Evolutionary conservation across 2,113 vertebrate species (phyloP), one percentile per base, ranked within the genome.

Genomic region (Hylia prasina): DNA sequence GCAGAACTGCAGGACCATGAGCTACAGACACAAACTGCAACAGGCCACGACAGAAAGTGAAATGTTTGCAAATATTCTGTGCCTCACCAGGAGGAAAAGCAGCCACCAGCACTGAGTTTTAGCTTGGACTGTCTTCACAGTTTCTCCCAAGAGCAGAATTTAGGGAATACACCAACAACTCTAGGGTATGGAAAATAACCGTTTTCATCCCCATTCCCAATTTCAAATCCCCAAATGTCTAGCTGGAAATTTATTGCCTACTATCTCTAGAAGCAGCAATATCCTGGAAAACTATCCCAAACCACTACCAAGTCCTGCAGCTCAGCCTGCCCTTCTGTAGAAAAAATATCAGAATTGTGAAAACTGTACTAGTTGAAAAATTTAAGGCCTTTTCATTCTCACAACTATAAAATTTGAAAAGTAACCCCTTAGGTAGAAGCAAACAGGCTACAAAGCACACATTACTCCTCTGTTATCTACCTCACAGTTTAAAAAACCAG

Each of bases 381-480:
- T 71, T 39, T 94, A 95, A 97, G 94, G 91, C 94, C 83, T 66
- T 89, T 95, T 91, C 76, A 89, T 53, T 82, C 87, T 80, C 78
- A 75, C 7, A 85, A 5, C 56, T 95, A 69, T 69, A 85, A 89
- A 97, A 96, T 54, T 35, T 82, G 33, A 92, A 56, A 92, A 65
- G 42, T 60, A 88, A 72, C 27, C 13, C 37, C 63, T 65, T 82
- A 44, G 80, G 31, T 22, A 84, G 42, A 95, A 97, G 54, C 72
- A 95, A 76, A 71, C 35, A 79, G 56, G 66, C 61, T 80, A 87
- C 39, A 66, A 92, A 93, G 64, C 14, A 19, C 48, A 66, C 0
- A 0, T 17, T 28, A 42, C 15, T 66, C 57, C 76, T 90, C 54
- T 37, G 0, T 57, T 50, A 84, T n/a, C 69, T 82, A 69, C 27